phyloP scores from a whole-genome alignment of 1,140 invertebrate genomes.

The Drosophila sp. region DNA sequence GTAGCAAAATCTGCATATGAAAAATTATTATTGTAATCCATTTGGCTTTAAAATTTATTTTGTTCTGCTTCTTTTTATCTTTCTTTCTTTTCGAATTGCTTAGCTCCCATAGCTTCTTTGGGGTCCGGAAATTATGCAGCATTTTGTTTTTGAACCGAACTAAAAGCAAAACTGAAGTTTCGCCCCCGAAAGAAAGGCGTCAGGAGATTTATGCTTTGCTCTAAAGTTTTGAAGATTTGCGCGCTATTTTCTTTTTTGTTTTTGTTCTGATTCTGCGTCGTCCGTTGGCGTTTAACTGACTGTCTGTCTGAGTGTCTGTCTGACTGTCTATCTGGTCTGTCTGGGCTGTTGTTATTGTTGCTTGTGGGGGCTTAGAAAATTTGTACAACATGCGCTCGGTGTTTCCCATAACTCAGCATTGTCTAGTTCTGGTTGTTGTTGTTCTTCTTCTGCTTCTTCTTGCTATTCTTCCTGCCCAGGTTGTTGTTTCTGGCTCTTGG shows the following conservation, averaged over 20 bases:
- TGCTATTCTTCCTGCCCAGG: not conserved
- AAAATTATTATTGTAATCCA: slow-evolving; percentile 84
- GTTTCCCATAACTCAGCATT: slow-evolving; percentile 80
- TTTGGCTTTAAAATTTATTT: slow-evolving; percentile 52
- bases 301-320: slow-evolving; percentile 13
- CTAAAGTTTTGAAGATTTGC: slow-evolving; percentile 67
- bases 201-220: slow-evolving; percentile 73
- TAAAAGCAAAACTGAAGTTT: slow-evolving; percentile 19
- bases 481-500: slow-evolving; percentile 41
- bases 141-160: slow-evolving; percentile 59
- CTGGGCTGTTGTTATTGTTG: slow-evolving; percentile 36
- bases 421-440: slow-evolving; percentile 7
- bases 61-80: not conserved
- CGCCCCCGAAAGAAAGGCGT: slow-evolving; percentile 76
- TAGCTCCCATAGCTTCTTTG: slow-evolving; percentile 3
- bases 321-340: slow-evolving; percentile 25
- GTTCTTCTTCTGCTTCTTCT: not conserved
- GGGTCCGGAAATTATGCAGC: slow-evolving; percentile 75
- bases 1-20: slow-evolving; percentile 80
- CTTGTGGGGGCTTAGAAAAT: slow-evolving; percentile 61
- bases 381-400: slow-evolving; percentile 76
- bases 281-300: slow-evolving; percentile 48
- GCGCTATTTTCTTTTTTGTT: slow-evolving; percentile 34
- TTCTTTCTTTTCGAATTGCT: not conserved
- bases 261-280: slow-evolving; percentile 58